Evolutionary conservation across 2,113 vertebrate species (phyloP).

Genomic region (Oxygymnocypris stewartii): DNA sequence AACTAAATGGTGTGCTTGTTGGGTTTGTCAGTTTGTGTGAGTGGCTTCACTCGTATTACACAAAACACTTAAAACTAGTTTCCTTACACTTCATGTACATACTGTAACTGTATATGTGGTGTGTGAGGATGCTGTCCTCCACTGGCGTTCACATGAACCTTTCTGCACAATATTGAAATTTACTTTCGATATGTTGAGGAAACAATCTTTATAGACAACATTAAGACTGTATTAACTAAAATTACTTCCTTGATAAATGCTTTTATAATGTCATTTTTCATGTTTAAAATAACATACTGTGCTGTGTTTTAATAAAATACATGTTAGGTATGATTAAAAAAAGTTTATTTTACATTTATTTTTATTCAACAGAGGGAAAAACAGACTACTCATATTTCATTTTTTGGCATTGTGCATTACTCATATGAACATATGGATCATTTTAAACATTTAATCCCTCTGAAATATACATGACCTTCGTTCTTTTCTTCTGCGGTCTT

Average conservation of each 20-base stretch:
- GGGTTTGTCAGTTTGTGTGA: neutral
- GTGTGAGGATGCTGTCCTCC: neutral
- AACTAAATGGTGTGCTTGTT: neutral
- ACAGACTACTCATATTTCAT: too few relatives aligned
- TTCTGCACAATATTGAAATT: neutral
- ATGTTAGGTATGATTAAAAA: neutral
- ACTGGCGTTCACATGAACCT: neutral
- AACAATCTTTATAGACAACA: neutral
- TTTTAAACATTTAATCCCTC: neutral
- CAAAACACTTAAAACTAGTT: neutral
- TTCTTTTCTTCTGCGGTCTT: neutral
- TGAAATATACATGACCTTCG: neutral
- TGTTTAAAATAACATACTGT: neutral
- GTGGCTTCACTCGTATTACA: neutral
- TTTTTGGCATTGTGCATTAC: neutral
- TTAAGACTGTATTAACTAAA: neutral
- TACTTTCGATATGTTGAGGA: neutral
- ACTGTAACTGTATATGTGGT: neutral
- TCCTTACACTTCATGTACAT: neutral
- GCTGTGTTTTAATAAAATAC: neutral
- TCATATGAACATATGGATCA: neutral
- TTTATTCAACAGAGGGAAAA: neutral
- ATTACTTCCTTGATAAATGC: neutral
- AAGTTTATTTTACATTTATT: neutral
- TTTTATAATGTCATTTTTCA: constrained; percentile 12